Conservation (phyloP, 2,113 vertebrate species). For the Brienomyrus brachyistius region DNA sequence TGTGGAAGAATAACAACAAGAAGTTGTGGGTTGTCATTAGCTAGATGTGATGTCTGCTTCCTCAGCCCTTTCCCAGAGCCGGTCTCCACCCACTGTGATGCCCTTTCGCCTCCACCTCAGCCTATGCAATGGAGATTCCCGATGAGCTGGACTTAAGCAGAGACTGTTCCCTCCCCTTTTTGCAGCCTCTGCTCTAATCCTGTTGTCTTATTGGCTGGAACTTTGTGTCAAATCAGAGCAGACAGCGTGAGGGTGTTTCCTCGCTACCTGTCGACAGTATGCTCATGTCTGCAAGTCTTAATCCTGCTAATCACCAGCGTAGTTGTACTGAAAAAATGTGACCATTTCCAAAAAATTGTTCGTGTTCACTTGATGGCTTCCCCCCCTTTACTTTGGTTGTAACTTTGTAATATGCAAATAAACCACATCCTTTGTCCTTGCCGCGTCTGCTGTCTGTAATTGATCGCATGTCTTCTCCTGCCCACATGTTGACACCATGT, state of each 20-base stretch:
- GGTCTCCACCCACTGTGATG: background rate
- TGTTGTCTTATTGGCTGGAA: background rate
- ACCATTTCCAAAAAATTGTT: slow-evolving; percentile 8
- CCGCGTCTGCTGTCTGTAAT: background rate
- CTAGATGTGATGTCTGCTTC: background rate
- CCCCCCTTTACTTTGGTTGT: background rate
- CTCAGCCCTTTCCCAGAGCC: background rate
- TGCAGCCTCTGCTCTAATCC: background rate
- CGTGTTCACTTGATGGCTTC: background rate
- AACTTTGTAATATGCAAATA: slow-evolving; percentile 28
- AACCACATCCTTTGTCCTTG: slow-evolving; percentile 22
- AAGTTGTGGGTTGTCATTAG: background rate
- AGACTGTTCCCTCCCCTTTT: background rate
- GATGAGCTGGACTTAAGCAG: background rate
- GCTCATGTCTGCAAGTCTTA: background rate
- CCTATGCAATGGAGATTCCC: background rate
- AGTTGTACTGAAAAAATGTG: slow-evolving; percentile 7
- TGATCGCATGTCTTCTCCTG: too few relatives aligned
- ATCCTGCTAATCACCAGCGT: slow-evolving; percentile 5
- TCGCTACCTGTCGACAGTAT: background rate
- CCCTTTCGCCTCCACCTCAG: background rate
- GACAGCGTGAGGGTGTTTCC: background rate
- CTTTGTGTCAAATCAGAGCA: background rate
- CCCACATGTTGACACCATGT: background rate
- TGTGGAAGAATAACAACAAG: background rate